A percentile compares a stretch with the other conserved stretches of the same genome.
Conservation (phyloP, 1,140 invertebrate genomes). For the Orchesella cincta region DNA sequence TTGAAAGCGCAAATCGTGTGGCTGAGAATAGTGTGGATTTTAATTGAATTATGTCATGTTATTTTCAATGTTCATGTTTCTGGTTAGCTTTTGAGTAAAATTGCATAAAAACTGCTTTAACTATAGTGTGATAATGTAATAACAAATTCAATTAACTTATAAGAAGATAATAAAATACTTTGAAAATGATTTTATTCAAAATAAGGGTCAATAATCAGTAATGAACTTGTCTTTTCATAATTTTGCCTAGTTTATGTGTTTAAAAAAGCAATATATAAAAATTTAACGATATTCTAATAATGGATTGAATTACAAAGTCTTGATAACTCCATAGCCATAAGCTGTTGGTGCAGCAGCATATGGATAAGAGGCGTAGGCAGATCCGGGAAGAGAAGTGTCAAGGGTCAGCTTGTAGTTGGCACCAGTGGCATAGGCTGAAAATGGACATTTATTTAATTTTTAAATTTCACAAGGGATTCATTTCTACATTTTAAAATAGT, state of each 20-base stretch:
- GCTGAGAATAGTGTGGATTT: no score
- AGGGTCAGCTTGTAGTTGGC: constrained; percentile 42
- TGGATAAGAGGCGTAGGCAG: constrained; percentile 38
- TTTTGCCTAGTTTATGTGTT: neutral
- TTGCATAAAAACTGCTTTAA: no score
- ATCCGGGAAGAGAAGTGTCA: constrained; percentile 44
- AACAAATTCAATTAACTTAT: neutral
- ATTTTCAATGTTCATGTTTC: no score
- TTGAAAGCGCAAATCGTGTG: no score
- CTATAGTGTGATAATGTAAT: no score
- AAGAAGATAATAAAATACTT: neutral
- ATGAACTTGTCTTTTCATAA: no score
- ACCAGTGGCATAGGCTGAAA: constrained; percentile 31
- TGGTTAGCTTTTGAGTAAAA: no score
- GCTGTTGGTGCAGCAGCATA: constrained; percentile 43
- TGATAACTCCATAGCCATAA: constrained; percentile 43
- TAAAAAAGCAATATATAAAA: neutral
- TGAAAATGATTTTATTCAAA: no score
- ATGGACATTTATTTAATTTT: constrained; percentile 1
- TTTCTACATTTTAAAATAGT: neutral
- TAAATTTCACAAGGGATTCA: neutral
- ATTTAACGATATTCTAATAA: neutral
- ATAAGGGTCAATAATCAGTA: no score
- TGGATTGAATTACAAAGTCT: constrained; percentile 27
- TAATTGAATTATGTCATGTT: no score